phyloP scores from a whole-genome alignment of 1,140 invertebrate species.

The Periplaneta americana region DNA sequence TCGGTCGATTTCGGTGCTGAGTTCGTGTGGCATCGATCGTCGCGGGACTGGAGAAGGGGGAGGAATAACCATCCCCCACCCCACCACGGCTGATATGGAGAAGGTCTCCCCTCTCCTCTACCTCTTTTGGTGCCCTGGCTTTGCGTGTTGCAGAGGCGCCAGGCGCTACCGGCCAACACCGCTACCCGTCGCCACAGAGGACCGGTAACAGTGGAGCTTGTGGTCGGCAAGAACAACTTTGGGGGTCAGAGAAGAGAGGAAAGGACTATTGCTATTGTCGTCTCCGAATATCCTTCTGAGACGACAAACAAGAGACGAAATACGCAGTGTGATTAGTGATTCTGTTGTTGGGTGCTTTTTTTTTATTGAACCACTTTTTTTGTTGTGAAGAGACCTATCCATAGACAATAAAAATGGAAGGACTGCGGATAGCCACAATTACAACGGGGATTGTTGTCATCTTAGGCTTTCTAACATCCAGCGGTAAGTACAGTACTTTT shows the following conservation, averaged over 20 bases:
- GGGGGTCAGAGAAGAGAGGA: neutral
- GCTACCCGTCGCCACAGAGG: neutral
- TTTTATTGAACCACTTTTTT: neutral
- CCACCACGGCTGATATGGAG: neutral
- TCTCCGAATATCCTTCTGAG: neutral
- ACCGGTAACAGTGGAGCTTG: neutral
- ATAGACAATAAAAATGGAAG: neutral
- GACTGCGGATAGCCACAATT: neutral
- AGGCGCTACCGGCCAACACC: neutral
- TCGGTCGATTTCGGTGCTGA: neutral
- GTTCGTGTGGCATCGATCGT: neutral
- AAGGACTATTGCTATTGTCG: neutral
- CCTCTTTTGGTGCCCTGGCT: neutral
- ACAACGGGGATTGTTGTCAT: neutral
- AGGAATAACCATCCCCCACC: neutral
- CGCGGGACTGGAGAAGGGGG: neutral
- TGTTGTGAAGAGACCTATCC: neutral
- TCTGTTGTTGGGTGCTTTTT: neutral
- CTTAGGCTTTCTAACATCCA: neutral
- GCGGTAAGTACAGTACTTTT: neutral
- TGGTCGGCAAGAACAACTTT: neutral
- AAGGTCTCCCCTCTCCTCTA: neutral
- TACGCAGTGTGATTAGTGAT: neutral
- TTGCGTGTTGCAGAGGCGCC: neutral
- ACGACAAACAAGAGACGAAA: neutral